These are phyloP conservation scores for Microcebus murinus DNA, from an alignment of 2,113 vertebrate species.

Conservation along the genomic window DNA sequence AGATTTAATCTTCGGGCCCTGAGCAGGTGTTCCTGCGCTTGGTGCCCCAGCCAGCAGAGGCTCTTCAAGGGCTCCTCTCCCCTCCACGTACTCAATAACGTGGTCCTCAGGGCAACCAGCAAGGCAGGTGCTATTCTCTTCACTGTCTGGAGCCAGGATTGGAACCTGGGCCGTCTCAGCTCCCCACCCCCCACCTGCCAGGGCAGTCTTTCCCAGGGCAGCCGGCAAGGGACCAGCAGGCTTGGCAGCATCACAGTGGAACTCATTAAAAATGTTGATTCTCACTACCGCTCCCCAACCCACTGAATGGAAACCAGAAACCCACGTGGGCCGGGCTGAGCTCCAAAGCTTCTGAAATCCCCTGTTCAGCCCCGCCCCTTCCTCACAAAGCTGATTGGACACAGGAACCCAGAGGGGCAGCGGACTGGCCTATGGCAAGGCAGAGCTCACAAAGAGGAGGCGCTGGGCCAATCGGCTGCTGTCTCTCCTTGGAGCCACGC, in stretches of 20 bases:
- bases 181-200: no score
- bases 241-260: neutral
- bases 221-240: neutral
- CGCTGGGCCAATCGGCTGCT: neutral
- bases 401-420: neutral
- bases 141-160: neutral
- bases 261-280: neutral
- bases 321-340: neutral
- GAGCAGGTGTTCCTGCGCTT: neutral
- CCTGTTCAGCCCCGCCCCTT: rapidly evolving
- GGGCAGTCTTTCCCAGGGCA: neutral
- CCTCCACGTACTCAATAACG: neutral
- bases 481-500: neutral
- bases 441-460: neutral
- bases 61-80: neutral
- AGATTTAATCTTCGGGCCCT: neutral
- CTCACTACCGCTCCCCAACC: neutral
- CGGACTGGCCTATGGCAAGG: neutral
- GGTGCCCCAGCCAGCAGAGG: neutral
- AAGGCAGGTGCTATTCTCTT: neutral
- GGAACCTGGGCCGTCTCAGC: neutral
- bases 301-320: neutral
- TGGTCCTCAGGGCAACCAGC: neutral
- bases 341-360: neutral
- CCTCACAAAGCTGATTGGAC: neutral